A percentile compares a stretch with the other conserved stretches of the same genome.
Evolutionary conservation across 2,797 vertebrate genomes (phyloP).

Genomic region (Caiman crocodilus): DNA sequence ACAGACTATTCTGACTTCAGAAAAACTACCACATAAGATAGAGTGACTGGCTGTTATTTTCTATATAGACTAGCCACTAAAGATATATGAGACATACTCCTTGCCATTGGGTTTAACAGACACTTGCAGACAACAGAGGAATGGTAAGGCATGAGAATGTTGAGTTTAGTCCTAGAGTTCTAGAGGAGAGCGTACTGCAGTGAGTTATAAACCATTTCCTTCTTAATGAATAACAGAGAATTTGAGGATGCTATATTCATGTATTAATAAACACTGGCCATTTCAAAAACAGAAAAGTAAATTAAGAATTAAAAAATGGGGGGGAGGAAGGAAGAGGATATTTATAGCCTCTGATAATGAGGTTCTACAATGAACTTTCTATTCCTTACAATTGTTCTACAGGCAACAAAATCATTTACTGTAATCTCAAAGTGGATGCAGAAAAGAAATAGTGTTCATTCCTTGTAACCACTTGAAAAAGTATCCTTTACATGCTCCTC

Average conservation of each 20-base stretch:
- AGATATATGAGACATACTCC: neutral
- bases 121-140: neutral
- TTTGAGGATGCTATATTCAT: constrained; percentile 8
- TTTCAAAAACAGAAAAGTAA: constrained; percentile 50
- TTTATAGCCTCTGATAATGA: constrained; percentile 43
- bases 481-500: neutral
- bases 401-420: constrained; percentile 41
- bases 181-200: neutral
- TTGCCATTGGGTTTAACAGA: neutral
- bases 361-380: constrained; percentile 42
- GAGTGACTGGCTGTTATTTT: neutral
- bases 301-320: constrained; percentile 38
- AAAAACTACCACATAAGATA: neutral
- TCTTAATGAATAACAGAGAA: neutral
- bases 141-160: neutral
- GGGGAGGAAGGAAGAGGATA: constrained; percentile 44
- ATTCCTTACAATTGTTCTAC: constrained; percentile 58
- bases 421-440: constrained; percentile 55
- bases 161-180: neutral
- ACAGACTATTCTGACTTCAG: no score
- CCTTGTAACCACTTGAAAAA: constrained; percentile 38
- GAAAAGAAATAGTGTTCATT: constrained; percentile 33
- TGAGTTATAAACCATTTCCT: no score
- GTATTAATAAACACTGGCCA: constrained; percentile 39
- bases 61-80: neutral